Evolutionary conservation across 2,113 vertebrate genomes (phyloP).

Genomic region (Leuciscus idus): DNA sequence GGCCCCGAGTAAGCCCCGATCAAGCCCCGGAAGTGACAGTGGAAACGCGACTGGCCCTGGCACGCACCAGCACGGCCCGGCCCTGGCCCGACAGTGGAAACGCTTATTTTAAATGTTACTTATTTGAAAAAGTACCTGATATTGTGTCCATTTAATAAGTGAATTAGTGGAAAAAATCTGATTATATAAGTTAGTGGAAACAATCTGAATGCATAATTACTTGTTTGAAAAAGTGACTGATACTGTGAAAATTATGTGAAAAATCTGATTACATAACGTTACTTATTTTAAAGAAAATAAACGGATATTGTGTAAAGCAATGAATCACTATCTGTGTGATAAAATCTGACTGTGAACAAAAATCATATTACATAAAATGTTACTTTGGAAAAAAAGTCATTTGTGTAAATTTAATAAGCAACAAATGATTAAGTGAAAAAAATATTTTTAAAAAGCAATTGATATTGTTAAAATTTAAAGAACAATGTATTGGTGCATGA

Average conservation of each 20-base stretch:
- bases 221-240: neutral
- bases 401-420: no score
- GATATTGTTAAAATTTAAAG: neutral
- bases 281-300: neutral
- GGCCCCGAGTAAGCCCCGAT: no score
- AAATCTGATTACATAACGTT: no score
- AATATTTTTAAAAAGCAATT: no score
- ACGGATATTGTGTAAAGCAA: neutral
- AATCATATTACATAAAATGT: neutral
- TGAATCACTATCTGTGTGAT: neutral
- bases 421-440: no score
- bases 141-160: neutral
- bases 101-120: no score
- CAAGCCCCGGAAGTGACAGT: no score
- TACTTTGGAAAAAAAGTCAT: neutral
- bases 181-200: no score
- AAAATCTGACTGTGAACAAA: neutral
- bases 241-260: neutral
- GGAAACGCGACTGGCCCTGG: no score
- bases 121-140: neutral
- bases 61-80: no score
- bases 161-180: neutral
- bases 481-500: neutral
- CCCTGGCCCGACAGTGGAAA: no score
- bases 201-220: neutral